Base-by-base conservation (phyloP, 2,113 vertebrate species). In the Pheucticus melanocephalus region DNA sequence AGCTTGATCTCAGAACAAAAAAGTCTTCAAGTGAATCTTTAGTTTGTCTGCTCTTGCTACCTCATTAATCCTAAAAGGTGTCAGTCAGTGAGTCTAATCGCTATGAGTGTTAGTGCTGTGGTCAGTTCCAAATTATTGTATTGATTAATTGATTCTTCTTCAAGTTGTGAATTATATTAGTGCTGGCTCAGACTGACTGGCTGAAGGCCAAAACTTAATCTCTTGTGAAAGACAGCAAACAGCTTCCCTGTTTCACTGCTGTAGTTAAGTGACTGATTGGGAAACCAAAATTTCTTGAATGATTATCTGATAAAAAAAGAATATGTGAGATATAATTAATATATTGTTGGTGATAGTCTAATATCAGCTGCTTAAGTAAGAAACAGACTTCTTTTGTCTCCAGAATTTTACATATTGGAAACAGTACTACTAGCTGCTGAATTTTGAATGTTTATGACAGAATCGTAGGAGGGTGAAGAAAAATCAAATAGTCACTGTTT, bases 121-220 rank as follows among this genome's bases (percentile, higher is more conserved):
- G 97, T 97, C 97, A 98, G 96, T 97, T 98, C 97, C 96, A 98
- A 97, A 98, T 98, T 97, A 97, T 94, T 94, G 92, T 98, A 98
- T 98, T 98, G 98, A 98, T 98, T 98, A 98, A 98, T 98, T 98
- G 97, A 98, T 97, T 97, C 95, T 97, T 97, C 95, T 97, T 98
- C 94, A 91, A 97, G 89, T 97, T 97, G 97, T 97, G 97, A 98
- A 97, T 95, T 97, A 91, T 97, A 96, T 97, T 97, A 97, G 65
- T 60, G 70, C 80, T 96, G 92, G 94, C 87, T 96, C 91, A 96
- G 93, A 84, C 45, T 83, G 73, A 15, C 72, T 98, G 97, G 94
- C 90, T 79, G 37, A 85, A 82, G 39, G 82, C 97, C 97, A 97
- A 77, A 92, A 48, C 61, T 87, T 97, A 93, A 96, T 97, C 92